These are phyloP conservation scores for Himalopsyche phryganea DNA, from an alignment of 1,140 invertebrate genomes.

Conservation along the genomic window DNA sequence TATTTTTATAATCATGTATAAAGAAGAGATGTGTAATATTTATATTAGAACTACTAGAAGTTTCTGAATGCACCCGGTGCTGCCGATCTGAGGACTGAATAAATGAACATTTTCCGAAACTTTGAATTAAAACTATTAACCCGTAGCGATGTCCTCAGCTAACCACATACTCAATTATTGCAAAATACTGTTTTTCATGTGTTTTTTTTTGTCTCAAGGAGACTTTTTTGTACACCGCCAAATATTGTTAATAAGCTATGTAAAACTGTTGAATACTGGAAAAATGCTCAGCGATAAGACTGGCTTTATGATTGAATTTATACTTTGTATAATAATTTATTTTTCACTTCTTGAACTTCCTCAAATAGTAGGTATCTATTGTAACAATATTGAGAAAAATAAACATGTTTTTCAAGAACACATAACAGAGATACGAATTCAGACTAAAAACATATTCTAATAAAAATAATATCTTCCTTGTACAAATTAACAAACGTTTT, in stretches of 20 bases:
- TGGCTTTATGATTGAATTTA: conserved; percentile 15
- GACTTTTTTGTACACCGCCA: conserved; percentile 18
- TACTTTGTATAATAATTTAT: conserved; percentile 28
- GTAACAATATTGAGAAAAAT: neutral
- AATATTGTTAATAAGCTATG: conserved; percentile 22
- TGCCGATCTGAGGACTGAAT: conserved; percentile 24
- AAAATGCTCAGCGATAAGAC: conserved; percentile 20
- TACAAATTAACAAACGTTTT: conserved; percentile 7
- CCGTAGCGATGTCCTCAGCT: conserved; percentile 17
- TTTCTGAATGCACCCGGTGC: conserved; percentile 33
- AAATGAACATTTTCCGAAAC: conserved; percentile 23
- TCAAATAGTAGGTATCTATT: neutral
- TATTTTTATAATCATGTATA: conserved; percentile 32
- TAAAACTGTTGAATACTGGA: conserved; percentile 14
- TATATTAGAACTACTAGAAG: conserved; percentile 30
- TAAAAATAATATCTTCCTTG: no score
- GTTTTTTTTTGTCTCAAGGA: conserved; percentile 23
- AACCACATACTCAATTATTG: conserved; percentile 13
- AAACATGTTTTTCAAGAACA: neutral
- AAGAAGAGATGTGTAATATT: conserved; percentile 33
- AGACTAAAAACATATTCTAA: neutral
- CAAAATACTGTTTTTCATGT: conserved; percentile 13
- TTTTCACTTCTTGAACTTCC: conserved; percentile 4
- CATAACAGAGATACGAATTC: neutral
- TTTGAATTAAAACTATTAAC: conserved; percentile 29